phyloP scores from a whole-genome alignment of 2,888 invertebrate species.

The Drosophila infuscata region DNA sequence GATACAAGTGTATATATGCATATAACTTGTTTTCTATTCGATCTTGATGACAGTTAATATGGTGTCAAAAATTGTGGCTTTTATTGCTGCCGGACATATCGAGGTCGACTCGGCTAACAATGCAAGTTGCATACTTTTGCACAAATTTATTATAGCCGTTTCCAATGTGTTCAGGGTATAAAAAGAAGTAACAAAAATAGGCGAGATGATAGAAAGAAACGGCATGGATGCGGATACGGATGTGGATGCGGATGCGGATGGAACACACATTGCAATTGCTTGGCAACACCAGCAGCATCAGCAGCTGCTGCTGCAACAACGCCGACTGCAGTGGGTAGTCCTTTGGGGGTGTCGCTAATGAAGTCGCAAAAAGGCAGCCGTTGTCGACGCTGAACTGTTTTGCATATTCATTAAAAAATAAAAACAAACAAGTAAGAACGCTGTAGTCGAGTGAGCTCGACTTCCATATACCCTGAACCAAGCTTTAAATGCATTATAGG shows the following conservation, averaged over 20 bases:
- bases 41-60: not conserved
- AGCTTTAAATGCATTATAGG: no score
- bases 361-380: slow-evolving; percentile 74
- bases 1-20: not conserved
- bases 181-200: slow-evolving; percentile 5
- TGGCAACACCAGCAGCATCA: slow-evolving; percentile 65
- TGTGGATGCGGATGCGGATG: slow-evolving; percentile 9
- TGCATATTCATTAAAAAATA: slow-evolving; percentile 65
- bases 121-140: not conserved
- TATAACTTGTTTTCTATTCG: not conserved
- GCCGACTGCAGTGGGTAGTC: slow-evolving; percentile 38
- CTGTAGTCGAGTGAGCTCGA: no score
- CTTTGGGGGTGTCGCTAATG: slow-evolving; percentile 71
- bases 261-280: slow-evolving; percentile 63
- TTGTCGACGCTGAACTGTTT: slow-evolving; percentile 49
- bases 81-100: not conserved
- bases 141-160: not conserved
- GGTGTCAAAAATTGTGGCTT: not conserved
- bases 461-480: no score
- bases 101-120: not conserved
- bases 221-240: slow-evolving; percentile 25
- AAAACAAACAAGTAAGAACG: no score
- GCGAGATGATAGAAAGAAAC: slow-evolving; percentile 30
- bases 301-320: slow-evolving; percentile 24
- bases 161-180: not conserved